A percentile compares a stretch with the other conserved stretches of the same genome.
Evolutionary conservation across 2,113 vertebrate species (phyloP).

Genomic region (Thomomys bottae): DNA sequence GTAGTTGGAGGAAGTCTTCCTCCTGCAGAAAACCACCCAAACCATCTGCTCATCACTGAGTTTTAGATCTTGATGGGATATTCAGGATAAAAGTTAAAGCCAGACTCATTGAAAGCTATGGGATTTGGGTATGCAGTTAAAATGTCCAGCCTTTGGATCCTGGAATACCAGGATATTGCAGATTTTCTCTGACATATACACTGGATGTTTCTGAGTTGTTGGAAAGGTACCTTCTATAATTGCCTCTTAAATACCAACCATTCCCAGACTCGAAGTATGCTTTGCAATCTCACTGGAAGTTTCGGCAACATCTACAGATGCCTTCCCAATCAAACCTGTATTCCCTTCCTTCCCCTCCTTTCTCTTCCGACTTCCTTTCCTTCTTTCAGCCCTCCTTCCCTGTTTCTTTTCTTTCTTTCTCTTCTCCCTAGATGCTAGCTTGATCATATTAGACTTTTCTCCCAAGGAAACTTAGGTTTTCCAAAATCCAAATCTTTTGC

Average conservation of each 20-base stretch:
- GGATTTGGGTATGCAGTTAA: background rate
- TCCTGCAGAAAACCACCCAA: background rate
- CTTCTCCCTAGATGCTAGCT: background rate
- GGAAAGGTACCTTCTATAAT: background rate
- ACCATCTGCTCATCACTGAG: background rate
- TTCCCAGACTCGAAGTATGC: background rate
- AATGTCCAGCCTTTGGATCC: background rate
- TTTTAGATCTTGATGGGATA: background rate
- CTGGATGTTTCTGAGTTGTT: background rate
- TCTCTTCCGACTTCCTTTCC: too few relatives aligned
- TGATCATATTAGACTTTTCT: constrained; percentile 10
- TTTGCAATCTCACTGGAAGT: background rate
- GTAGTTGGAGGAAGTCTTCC: too few relatives aligned
- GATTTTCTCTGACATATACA: background rate
- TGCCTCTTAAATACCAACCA: background rate
- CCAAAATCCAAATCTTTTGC: background rate
- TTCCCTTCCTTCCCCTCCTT: too few relatives aligned
- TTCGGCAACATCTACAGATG: background rate
- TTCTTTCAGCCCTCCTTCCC: too few relatives aligned
- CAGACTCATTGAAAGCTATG: background rate
- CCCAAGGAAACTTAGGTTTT: background rate
- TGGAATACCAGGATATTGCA: background rate
- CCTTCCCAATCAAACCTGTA: background rate
- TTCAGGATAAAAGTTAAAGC: background rate
- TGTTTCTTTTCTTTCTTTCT: background rate